phyloP scores from a whole-genome alignment of 2,797 vertebrate genomes.

The Eutrigla gurnardus region DNA sequence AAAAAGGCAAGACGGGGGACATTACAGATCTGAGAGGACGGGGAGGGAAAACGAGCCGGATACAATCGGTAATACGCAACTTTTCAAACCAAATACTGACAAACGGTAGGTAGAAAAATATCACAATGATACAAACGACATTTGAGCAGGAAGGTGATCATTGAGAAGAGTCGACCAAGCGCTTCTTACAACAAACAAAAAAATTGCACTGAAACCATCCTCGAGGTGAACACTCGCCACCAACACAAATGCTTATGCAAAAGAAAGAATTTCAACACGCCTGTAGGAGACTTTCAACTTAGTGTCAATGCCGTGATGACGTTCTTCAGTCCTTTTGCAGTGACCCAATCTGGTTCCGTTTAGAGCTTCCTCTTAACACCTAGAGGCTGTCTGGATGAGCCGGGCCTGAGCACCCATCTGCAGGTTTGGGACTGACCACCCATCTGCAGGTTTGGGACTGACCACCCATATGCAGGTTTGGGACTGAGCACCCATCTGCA shows the following conservation, averaged over 20 bases:
- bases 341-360: constrained; percentile 40
- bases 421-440: constrained; percentile 17
- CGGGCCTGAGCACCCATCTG: constrained; percentile 29
- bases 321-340: constrained; percentile 58
- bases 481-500: too few species aligned
- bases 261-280: constrained; percentile 26
- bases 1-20: constrained; percentile 50
- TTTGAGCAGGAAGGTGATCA: constrained; percentile 68
- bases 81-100: constrained; percentile 82
- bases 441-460: too few species aligned
- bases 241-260: constrained; percentile 54
- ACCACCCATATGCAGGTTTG: too few species aligned
- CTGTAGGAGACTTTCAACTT: constrained; percentile 48
- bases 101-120: constrained; percentile 81
- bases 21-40: constrained; percentile 42
- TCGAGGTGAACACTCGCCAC: constrained; percentile 46
- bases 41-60: constrained; percentile 30
- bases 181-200: constrained; percentile 42
- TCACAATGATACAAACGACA: constrained; percentile 76
- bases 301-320: constrained; percentile 58
- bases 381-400: constrained; percentile 14
- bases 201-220: constrained; percentile 74
- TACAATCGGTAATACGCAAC: constrained; percentile 62
- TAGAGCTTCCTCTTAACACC: constrained; percentile 38
- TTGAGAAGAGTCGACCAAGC: constrained; percentile 61